Evolutionary conservation across 2,797 vertebrate genomes (phyloP).

Genomic region (Rhadinocentrus ornatus): DNA sequence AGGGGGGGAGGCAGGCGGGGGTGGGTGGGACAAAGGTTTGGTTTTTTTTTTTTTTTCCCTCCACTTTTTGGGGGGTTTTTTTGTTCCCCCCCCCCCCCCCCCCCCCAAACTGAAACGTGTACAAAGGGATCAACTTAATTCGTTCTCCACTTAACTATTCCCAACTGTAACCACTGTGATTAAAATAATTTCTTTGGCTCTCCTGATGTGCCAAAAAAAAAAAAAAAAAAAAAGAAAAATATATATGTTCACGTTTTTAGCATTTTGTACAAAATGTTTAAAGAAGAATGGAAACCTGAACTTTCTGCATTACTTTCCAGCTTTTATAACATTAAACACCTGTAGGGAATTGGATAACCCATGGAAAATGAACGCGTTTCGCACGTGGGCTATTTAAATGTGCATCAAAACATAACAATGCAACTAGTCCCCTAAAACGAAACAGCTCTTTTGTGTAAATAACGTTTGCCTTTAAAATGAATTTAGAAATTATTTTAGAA

Average conservation of each 20-base stretch:
- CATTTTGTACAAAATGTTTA: neutral
- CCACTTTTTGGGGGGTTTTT: no score
- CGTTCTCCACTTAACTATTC: neutral
- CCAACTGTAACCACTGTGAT: neutral
- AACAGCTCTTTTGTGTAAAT: neutral
- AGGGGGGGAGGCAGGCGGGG: no score
- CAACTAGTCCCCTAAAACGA: neutral
- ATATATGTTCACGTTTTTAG: neutral
- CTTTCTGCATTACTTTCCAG: neutral
- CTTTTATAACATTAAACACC: neutral
- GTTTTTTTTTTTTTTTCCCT: no score
- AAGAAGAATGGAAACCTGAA: neutral
- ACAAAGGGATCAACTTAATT: no score
- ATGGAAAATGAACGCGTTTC: neutral
- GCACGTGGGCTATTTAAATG: neutral
- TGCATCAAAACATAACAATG: neutral
- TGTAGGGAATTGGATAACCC: neutral
- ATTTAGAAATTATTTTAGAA: neutral
- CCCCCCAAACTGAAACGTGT: no score
- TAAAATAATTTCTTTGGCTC: neutral
- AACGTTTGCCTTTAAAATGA: neutral
- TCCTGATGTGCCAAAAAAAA: neutral
- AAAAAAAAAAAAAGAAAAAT: neutral
- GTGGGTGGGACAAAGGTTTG: no score
- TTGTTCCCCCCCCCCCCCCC: no score